Conservation (phyloP, 2,888 invertebrate species). For the Sarcophaga caerulescens region DNA sequence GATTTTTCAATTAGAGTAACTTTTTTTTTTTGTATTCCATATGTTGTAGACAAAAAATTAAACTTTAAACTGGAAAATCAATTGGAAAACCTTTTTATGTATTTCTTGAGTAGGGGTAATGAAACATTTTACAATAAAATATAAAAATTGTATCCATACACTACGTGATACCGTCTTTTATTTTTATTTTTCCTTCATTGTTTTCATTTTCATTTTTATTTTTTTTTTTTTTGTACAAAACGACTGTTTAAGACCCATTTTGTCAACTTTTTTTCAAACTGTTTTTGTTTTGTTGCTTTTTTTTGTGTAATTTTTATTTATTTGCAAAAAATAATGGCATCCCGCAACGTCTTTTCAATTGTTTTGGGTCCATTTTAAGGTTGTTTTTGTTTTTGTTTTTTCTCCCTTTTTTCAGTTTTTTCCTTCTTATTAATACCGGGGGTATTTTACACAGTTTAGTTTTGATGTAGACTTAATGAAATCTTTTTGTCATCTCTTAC, state of each 20-base stretch:
- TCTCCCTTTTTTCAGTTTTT: conserved; percentile 11
- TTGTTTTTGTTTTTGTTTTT: conserved; percentile 37
- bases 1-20: too few species aligned
- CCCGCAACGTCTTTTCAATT: conserved; percentile 66
- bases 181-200: not conserved
- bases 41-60: too few species aligned
- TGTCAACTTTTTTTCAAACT: conserved; percentile 47
- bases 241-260: conserved; percentile 64
- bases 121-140: not conserved
- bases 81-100: too few species aligned
- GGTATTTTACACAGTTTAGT: conserved; percentile 56
- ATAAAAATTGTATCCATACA: conserved; percentile 23
- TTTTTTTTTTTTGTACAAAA: conserved; percentile 36
- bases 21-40: too few species aligned
- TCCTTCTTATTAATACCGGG: conserved; percentile 22
- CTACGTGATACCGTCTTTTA: conserved; percentile 19
- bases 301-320: conserved; percentile 29
- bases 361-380: conserved; percentile 52
- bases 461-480: conserved; percentile 76
- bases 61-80: too few species aligned
- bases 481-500: conserved; percentile 78
- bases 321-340: conserved; percentile 17
- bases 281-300: not conserved
- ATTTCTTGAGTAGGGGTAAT: not conserved
- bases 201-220: conserved; percentile 12